These are phyloP conservation scores for Solea solea DNA, from an alignment of 2,113 vertebrate species.

Conservation along the genomic window DNA sequence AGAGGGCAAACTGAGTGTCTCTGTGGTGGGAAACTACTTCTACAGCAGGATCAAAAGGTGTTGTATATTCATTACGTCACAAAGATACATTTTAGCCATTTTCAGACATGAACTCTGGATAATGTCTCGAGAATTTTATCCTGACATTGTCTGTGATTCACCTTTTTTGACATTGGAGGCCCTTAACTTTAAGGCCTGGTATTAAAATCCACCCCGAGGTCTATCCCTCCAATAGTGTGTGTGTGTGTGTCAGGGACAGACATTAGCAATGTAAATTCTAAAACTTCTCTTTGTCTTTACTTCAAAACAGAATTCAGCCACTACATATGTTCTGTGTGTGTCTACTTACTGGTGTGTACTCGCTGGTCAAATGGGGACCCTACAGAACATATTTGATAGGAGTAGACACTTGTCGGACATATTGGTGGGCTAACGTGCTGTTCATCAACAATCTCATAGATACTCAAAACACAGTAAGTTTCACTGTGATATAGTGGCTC, in stretches of 20 bases:
- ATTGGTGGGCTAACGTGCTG: constrained; percentile 88
- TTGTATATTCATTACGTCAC: background rate
- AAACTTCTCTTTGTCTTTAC: constrained; percentile 72
- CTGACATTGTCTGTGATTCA: too few relatives aligned
- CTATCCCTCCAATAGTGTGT: too few relatives aligned
- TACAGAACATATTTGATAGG: constrained; percentile 84
- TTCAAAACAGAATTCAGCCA: constrained; percentile 62
- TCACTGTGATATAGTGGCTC: background rate
- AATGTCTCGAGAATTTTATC: too few relatives aligned
- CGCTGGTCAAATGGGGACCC: constrained; percentile 64
- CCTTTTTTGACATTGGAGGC: too few relatives aligned
- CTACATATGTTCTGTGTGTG: constrained; percentile 71
- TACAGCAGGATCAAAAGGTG: constrained; percentile 82
- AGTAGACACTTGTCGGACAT: constrained; percentile 78
- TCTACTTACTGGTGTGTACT: constrained; percentile 59
- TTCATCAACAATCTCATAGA: constrained; percentile 85
- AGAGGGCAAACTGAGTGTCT: constrained; percentile 72
- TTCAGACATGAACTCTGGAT: too few relatives aligned
- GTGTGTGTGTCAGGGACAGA: too few relatives aligned
- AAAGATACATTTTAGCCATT: too few relatives aligned
- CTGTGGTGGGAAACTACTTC: constrained; percentile 77
- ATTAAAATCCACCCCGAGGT: too few relatives aligned
- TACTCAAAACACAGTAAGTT: constrained; percentile 79
- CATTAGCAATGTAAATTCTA: too few relatives aligned
- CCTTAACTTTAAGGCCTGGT: too few relatives aligned